phyloP scores from a whole-genome alignment of 2,113 vertebrate species.

The Carassius auratus region DNA sequence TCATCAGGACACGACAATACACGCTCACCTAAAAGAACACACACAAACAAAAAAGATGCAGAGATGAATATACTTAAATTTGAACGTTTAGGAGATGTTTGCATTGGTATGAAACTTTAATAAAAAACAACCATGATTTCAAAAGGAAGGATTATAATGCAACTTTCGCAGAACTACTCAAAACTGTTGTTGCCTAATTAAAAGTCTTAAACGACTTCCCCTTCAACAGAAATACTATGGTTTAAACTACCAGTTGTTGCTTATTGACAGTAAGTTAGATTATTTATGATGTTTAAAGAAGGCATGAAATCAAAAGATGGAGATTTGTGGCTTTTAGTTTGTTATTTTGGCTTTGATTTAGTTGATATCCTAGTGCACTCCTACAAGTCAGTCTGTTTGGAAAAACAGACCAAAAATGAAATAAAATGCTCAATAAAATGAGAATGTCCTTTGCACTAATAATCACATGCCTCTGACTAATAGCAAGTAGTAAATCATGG shows the following conservation, averaged over 20 bases:
- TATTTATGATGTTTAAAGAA: neutral
- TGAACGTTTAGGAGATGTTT: neutral
- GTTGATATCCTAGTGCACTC: neutral
- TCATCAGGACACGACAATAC: slow-evolving; percentile 86
- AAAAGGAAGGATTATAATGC: neutral
- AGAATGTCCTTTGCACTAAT: neutral
- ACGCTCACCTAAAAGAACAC: slow-evolving; percentile 80
- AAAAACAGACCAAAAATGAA: neutral
- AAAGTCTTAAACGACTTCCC: neutral
- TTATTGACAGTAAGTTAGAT: neutral
- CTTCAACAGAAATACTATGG: neutral
- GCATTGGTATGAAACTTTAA: neutral
- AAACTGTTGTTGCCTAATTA: neutral
- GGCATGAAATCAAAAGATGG: neutral
- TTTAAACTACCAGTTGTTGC: neutral
- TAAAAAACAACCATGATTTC: neutral
- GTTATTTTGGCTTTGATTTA: neutral
- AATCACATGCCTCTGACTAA: neutral
- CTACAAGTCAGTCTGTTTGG: neutral
- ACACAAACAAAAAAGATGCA: neutral
- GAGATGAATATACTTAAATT: neutral
- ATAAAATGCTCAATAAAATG: neutral
- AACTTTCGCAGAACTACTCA: neutral
- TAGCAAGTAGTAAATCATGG: neutral
- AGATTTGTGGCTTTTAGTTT: neutral